phyloP scores from a whole-genome alignment of 2,113 vertebrate genomes.

The Corydoras sp. region DNA sequence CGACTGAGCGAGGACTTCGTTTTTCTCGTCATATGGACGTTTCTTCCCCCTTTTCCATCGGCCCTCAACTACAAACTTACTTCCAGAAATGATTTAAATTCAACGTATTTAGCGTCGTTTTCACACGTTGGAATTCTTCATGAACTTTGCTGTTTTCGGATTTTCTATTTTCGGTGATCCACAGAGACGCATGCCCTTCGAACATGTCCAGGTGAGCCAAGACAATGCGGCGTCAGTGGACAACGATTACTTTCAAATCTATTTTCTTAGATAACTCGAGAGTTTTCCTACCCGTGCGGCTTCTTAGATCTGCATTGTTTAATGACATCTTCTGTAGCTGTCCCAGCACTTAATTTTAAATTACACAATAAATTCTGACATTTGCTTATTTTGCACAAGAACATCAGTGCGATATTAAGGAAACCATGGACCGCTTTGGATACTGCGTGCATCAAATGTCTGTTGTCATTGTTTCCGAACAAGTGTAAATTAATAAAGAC shows the following conservation, averaged over 20 bases:
- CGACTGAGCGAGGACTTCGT: background rate
- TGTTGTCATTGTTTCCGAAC: no score
- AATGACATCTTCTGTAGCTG: no score
- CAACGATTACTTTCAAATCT: background rate
- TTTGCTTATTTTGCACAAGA: no score
- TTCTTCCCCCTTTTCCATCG: background rate
- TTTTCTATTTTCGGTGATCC: constrained; percentile 21
- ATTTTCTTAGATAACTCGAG: background rate
- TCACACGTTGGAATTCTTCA: constrained; percentile 16
- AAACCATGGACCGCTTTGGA: no score
- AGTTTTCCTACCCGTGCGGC: no score
- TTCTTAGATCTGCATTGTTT: no score
- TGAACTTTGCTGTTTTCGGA: background rate
- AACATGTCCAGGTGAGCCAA: constrained; percentile 45
- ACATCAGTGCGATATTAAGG: no score
- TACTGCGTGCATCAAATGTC: no score
- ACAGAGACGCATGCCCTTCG: constrained; percentile 17
- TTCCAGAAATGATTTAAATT: background rate
- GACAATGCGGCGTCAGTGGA: background rate
- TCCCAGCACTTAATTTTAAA: no score
- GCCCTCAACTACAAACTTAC: background rate
- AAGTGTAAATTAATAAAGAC: no score
- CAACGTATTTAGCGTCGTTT: background rate
- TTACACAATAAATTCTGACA: no score
- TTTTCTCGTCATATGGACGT: background rate